Evolutionary conservation across 2,797 vertebrate genomes (phyloP).

Genomic region (Urosaurus nigricauda): DNA sequence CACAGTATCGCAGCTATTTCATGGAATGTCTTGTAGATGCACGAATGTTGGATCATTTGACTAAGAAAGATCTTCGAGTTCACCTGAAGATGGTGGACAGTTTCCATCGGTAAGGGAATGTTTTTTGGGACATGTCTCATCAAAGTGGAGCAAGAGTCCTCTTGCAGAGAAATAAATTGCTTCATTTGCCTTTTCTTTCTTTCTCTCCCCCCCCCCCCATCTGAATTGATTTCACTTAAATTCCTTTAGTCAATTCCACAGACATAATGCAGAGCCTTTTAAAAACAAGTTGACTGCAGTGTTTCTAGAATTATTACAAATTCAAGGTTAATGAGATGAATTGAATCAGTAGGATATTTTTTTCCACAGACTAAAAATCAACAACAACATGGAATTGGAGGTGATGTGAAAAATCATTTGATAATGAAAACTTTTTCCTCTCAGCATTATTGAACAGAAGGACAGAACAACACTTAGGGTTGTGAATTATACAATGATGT

Average conservation of each 20-base stretch:
- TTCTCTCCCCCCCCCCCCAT: not conserved
- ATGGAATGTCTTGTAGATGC: conserved; percentile 92
- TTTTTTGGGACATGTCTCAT: not conserved
- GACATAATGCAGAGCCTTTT: not conserved
- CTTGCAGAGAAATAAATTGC: not conserved
- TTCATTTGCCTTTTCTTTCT: not conserved
- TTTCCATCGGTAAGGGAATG: conserved; percentile 84
- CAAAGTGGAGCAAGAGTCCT: not conserved
- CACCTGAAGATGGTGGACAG: conserved; percentile 93
- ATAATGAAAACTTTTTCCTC: not conserved
- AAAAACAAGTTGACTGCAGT: not conserved
- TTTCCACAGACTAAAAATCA: not conserved
- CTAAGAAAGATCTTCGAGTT: conserved; percentile 89
- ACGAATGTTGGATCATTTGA: conserved; percentile 89
- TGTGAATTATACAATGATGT: not conserved
- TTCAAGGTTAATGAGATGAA: not conserved
- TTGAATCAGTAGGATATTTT: not conserved
- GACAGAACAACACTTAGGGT: not conserved
- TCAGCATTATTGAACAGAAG: not conserved
- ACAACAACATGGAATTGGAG: not conserved
- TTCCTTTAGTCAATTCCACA: not conserved
- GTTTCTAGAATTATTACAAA: not conserved
- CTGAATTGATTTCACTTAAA: not conserved
- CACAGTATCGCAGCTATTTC: conserved; percentile 90
- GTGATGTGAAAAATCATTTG: conserved; percentile 7